phyloP scores from a whole-genome alignment of 2,113 vertebrate genomes.

The Beaufortia kweichowensis region DNA sequence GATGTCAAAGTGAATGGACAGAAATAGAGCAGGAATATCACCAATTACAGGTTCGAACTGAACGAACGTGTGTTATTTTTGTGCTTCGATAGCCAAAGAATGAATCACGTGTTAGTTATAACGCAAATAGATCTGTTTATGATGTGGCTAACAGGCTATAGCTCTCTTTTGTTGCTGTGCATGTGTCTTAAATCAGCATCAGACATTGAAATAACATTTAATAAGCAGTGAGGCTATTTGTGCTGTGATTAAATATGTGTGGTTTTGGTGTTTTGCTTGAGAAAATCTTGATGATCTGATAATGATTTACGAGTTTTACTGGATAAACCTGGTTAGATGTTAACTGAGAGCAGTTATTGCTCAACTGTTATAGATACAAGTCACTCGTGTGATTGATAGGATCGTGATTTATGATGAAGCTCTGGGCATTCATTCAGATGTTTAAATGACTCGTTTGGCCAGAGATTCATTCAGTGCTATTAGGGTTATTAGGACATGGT shows the following conservation, averaged over 20 bases:
- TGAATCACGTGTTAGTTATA: neutral
- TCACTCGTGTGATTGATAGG: neutral
- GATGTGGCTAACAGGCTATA: constrained; percentile 22
- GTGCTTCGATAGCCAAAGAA: neutral
- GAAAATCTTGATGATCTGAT: neutral
- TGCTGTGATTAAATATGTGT: too few relatives aligned
- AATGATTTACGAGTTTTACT: constrained; percentile 10
- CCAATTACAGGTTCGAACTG: constrained; percentile 83
- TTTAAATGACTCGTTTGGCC: too few relatives aligned
- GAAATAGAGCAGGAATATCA: constrained; percentile 88
- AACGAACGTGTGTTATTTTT: neutral
- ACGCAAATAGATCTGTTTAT: neutral
- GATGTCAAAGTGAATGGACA: constrained; percentile 80
- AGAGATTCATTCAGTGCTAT: neutral
- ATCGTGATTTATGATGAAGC: neutral
- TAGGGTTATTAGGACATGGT: neutral
- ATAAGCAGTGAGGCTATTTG: too few relatives aligned
- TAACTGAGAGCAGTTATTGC: constrained; percentile 24
- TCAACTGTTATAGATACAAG: neutral
- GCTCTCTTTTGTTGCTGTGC: constrained; percentile 17
- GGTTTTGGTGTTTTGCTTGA: neutral
- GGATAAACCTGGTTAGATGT: constrained; percentile 15
- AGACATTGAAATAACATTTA: neutral
- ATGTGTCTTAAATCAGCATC: neutral
- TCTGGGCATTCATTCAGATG: neutral